Evolutionary conservation across 2,797 vertebrate genomes (phyloP), one percentile per base, ranked within the genome.

Genomic region (Cirrhinus molitorella): DNA sequence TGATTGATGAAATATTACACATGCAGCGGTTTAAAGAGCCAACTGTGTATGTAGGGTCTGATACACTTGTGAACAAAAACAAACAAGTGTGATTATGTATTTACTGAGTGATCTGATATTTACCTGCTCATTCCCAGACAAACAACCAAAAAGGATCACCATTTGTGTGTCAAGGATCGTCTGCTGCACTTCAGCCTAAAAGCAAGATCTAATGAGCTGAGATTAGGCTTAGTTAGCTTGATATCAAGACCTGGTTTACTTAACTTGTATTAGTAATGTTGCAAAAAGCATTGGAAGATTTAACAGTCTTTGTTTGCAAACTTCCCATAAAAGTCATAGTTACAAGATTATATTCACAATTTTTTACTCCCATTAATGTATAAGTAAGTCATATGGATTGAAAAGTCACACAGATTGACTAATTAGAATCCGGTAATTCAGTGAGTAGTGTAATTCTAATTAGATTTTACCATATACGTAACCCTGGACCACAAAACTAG

Each of bases 261-360:
- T 67, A 40, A 63, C 13, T 67, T 49, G 61, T 17, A 34, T 79
- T 67, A n/a, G 61, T 67, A 66, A 79, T n/a, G 45, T 49, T 49
- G 61, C 76, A 63, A n/a, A 77, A 63, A 28, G 57, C 55, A n/a
- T 21, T 49, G 45, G 11, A 28, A 63, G 25, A 65, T 65, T 19
- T 13, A 45, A 78, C 13, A 16, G n/a, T 2, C 0, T 45, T 43
- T 61, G 55, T 21, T 61, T 77, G 57, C 16, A 34, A 79, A n/a
- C 11, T 13, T 28, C 4, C 19, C 11, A 49, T n/a, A n/a, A 23
- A 31, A 51, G 19, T 63, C 0, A 13, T 23, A 23, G 37, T 40
- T 34, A 3, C 11, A 37, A 13, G 7, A 31, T 49, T 9, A 37
- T 11, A 12, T 59, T n/a, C 55, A 25, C n/a, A 23, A 59, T 59